Conservation (phyloP, 2,113 vertebrate species). For the Cryptotis parvus region DNA sequence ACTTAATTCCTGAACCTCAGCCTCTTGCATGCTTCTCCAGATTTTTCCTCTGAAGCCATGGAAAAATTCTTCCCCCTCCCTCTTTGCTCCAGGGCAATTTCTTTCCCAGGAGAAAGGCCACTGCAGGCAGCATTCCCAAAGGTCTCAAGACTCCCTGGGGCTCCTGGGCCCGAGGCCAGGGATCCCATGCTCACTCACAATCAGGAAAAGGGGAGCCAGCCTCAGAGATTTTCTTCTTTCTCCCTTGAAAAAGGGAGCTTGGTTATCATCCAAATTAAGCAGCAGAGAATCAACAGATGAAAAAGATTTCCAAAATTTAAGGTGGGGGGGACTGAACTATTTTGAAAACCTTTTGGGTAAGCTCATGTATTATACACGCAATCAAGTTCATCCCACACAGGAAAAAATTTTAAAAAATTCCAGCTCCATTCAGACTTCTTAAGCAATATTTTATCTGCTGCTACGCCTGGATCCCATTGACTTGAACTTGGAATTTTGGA, state of each 20-base stretch:
- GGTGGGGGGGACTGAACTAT: slow-evolving; percentile 14
- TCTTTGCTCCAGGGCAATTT: not conserved
- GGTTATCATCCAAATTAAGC: slow-evolving; percentile 5
- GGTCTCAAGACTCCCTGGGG: not conserved
- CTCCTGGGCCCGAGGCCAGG: not conserved
- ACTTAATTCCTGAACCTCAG: slow-evolving; percentile 11
- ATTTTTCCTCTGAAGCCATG: not conserved
- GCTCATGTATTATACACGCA: not conserved
- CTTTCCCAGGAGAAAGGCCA: not conserved
- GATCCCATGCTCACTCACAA: not conserved
- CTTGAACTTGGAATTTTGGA: not conserved
- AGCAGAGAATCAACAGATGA: not conserved
- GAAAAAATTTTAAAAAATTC: not conserved
- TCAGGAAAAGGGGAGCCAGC: not conserved
- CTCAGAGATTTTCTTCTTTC: not conserved
- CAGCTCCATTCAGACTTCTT: not conserved
- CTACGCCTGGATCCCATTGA: not conserved
- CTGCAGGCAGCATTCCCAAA: not conserved
- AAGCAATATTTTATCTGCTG: not conserved
- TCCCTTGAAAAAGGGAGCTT: not conserved
- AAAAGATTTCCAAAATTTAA: not conserved
- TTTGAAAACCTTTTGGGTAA: not conserved
- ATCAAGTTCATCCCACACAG: not conserved
- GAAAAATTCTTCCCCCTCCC: not conserved
- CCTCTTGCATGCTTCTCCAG: not conserved